Conservation (phyloP, 2,113 vertebrate species). For the Indri indri region DNA sequence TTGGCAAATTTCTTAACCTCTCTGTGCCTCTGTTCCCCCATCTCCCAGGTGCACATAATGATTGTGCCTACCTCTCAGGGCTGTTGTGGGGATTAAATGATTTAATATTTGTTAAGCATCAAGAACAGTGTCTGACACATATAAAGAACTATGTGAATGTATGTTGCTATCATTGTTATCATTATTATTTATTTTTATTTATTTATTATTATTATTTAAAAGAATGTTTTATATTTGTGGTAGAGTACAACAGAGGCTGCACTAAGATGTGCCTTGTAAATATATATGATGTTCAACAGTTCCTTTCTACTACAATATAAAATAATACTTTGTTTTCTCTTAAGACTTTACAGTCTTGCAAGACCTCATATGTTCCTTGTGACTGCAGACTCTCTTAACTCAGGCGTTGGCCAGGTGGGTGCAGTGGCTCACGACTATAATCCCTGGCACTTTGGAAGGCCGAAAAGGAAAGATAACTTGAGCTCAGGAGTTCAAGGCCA, state of each 20-base stretch:
- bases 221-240: background rate
- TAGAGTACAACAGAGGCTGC: background rate
- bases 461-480: accelerated
- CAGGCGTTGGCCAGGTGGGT: too few species aligned
- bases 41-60: background rate
- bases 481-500: too few species aligned
- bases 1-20: background rate
- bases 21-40: background rate
- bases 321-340: constrained; percentile 4
- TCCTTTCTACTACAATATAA: background rate
- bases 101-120: background rate
- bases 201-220: background rate
- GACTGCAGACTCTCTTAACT: background rate
- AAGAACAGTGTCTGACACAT: background rate
- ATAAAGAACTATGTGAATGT: background rate
- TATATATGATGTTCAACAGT: background rate
- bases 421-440: accelerated
- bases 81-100: background rate
- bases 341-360: background rate
- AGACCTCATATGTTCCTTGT: background rate
- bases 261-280: background rate
- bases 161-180: background rate
- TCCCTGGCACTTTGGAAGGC: too few species aligned
- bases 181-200: background rate
- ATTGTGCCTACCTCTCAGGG: background rate